phyloP scores from a whole-genome alignment of 2,888 invertebrate species.

The Drosophila meridionalis region DNA sequence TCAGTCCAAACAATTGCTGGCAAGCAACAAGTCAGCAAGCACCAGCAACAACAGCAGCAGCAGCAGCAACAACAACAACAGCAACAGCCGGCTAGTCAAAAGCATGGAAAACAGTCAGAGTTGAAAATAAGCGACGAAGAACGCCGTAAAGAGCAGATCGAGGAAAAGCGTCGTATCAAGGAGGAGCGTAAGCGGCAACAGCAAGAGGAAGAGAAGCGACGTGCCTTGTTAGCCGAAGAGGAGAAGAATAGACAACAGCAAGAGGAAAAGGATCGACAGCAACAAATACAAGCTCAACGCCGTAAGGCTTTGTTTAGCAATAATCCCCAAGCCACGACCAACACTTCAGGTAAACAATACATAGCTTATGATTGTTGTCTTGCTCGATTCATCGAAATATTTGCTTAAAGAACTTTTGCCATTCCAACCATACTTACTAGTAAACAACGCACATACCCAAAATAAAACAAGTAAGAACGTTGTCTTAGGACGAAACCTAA shows the following conservation, averaged over 20 bases:
- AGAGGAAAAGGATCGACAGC: constrained; percentile 84
- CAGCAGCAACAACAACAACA: constrained; percentile 15
- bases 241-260: constrained; percentile 81
- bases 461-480: no score
- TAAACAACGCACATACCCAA: no score
- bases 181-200: constrained; percentile 83
- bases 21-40: constrained; percentile 16
- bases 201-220: constrained; percentile 82
- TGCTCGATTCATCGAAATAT: no score
- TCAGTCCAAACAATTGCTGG: constrained; percentile 3
- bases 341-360: constrained; percentile 31
- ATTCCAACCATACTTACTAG: no score
- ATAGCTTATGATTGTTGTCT: background rate
- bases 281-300: constrained; percentile 83
- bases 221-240: constrained; percentile 75
- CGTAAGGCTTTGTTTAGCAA: constrained; percentile 80
- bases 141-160: constrained; percentile 76
- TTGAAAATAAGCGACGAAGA: constrained; percentile 70
- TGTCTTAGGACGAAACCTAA: no score
- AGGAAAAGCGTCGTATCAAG: constrained; percentile 81
- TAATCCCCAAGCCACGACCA: constrained; percentile 31
- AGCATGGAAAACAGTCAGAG: constrained; percentile 37
- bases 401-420: no score
- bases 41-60: constrained; percentile 17
- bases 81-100: constrained; percentile 6